These are phyloP conservation scores for Pangasius macronema DNA, from an alignment of 2,797 vertebrate genomes.

Conservation along the genomic window DNA sequence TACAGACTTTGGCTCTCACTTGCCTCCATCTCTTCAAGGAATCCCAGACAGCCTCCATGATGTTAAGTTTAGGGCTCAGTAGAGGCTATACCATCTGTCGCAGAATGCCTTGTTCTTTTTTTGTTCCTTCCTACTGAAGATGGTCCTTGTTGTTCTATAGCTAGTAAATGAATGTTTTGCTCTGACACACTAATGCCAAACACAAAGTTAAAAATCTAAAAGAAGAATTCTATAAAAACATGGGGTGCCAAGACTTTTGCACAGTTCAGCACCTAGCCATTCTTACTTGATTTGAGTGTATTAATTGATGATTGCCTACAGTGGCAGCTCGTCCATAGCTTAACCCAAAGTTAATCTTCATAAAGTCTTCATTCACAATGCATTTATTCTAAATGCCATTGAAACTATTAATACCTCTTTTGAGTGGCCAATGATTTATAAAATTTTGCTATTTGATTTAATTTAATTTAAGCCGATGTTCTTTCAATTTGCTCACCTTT, in stretches of 20 bases:
- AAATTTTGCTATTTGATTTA: not conserved
- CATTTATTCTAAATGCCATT: not conserved
- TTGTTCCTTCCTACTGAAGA: not conserved
- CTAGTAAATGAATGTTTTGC: not conserved
- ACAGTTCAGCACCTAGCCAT: not conserved
- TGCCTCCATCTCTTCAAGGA: slow-evolving; percentile 7
- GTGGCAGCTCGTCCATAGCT: not conserved
- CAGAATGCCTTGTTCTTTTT: slow-evolving; percentile 12
- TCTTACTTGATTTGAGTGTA: not conserved
- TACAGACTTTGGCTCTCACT: slow-evolving; percentile 4
- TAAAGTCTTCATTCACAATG: not conserved
- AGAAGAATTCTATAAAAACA: not conserved
- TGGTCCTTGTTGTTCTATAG: not conserved
- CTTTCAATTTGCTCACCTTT: not conserved
- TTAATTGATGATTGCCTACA: not conserved
- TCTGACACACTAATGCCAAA: not conserved
- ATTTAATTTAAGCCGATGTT: not conserved
- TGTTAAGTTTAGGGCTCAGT: slow-evolving; percentile 5
- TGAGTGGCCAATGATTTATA: no score
- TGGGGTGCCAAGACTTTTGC: not conserved
- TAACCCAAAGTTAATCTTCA: not conserved
- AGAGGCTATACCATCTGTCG: not conserved
- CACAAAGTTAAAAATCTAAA: not conserved
- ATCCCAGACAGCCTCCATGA: slow-evolving; percentile 2
- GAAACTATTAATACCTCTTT: not conserved